Conservation (phyloP, 2,113 vertebrate species). For the Melospiza georgiana region DNA sequence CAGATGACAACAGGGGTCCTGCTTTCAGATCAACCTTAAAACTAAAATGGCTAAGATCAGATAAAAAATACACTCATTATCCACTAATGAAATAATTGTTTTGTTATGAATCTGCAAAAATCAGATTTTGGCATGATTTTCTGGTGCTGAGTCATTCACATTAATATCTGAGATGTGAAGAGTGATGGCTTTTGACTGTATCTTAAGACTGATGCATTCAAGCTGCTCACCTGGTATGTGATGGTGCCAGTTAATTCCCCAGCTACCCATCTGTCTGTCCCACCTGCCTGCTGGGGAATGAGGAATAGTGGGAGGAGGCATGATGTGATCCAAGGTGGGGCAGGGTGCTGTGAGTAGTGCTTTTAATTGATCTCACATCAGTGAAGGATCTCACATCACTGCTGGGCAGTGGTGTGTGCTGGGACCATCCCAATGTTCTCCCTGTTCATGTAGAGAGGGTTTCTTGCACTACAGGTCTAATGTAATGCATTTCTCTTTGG, state of each 20-base stretch:
- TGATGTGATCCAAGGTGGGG: not conserved
- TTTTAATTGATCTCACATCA: not conserved
- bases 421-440: fast-evolving
- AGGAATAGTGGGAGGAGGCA: not conserved
- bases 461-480: not conserved
- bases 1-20: constrained; percentile 10
- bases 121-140: constrained; percentile 18
- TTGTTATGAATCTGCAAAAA: constrained; percentile 29
- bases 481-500: fast-evolving
- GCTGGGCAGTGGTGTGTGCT: not conserved
- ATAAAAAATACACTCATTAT: constrained; percentile 23
- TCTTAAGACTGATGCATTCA: not conserved
- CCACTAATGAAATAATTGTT: constrained; percentile 53
- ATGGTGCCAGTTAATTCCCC: not conserved
- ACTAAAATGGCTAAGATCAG: not conserved
- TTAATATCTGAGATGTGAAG: not conserved
- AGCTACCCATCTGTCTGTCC: fast-evolving
- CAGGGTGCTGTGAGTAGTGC: not conserved
- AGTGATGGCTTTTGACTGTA: not conserved
- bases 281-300: not conserved
- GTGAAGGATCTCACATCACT: too few species aligned
- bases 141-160: not conserved
- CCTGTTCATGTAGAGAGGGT: fast-evolving
- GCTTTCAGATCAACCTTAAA: constrained; percentile 2
- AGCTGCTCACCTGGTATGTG: not conserved